Base-by-base conservation (phyloP, 2,113 vertebrate genomes). In the Leptobrachium leishanense region DNA sequence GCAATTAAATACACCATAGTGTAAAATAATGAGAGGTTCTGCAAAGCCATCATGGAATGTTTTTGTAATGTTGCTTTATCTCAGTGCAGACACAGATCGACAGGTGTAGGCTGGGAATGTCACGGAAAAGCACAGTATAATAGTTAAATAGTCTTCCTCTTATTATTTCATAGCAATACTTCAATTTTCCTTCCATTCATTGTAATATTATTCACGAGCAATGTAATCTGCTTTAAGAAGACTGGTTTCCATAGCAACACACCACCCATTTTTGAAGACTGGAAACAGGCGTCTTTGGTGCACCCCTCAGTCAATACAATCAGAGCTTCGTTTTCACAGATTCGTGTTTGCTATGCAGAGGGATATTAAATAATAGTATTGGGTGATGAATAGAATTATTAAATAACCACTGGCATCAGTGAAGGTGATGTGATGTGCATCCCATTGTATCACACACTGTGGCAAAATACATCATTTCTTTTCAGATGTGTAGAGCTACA, bases 231-330 rank as follows among this genome's bases (percentile, higher is more conserved):
- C 53, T 64, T 50, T 50, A 71, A 76, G 40, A 42, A 63, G 54
- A 31, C 54, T 11, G 31, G 76, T 78, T 71, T 78, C 68, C 68
- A 71, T 71, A 63, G 68, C n/a, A 64, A 78, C 76, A 78, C n/a
- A 50, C 64, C 53, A 59, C 41, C 42, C 55, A 40, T 77, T 70
- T 15, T 20, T 57, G 12, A 59, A 62, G 54, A 43, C 10, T 77
- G 75, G 42, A 70, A 77, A 54, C 67, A 31, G 46, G 42, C 12
- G 5, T 2, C 63, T 67, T 64, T 64, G 62, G 31, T 64, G 31
- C 62, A 64, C 62, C 15, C 31, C 15, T 31, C 7, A 64, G n/a
- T 20, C 62, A 64, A 5, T 3, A 64, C 20, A 41, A 40, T 42
- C 9, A 3, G 20, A 11, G 11, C 55, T 59, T 50, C 46, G 8